Evolutionary conservation across 2,888 invertebrate genomes (phyloP).

Genomic region (Mycogona germanica): DNA sequence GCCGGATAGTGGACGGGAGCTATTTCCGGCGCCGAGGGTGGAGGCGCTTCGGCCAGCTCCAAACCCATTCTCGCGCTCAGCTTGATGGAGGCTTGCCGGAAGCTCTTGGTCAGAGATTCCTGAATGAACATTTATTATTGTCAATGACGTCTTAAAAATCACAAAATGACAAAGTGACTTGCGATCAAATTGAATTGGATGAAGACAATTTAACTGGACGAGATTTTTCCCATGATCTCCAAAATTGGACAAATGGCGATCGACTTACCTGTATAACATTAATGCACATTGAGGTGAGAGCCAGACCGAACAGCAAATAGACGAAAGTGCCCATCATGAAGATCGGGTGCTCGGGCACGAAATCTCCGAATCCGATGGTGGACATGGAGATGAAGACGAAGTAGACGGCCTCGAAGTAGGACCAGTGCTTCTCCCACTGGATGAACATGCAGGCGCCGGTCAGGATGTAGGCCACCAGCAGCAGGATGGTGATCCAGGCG

Average conservation of each 20-base stretch:
- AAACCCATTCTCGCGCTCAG: constrained; percentile 43
- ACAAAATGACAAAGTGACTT: no score
- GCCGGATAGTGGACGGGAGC: neutral
- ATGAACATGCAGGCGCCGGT: constrained; percentile 63
- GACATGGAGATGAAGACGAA: constrained; percentile 96
- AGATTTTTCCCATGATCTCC: no score
- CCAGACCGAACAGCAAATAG: constrained; percentile 86
- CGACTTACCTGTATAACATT: constrained; percentile 78
- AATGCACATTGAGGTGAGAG: constrained; percentile 93
- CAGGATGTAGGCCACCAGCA: constrained; percentile 74
- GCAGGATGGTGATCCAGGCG: constrained; percentile 70
- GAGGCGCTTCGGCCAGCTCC: neutral
- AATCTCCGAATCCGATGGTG: constrained; percentile 86
- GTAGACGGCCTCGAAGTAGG: constrained; percentile 87
- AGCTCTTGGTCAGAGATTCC: constrained; percentile 57
- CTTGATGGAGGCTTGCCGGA: constrained; percentile 70
- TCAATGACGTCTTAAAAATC: no score
- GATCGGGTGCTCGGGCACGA: constrained; percentile 74
- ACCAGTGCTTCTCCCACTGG: constrained; percentile 54
- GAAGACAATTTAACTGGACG: no score
- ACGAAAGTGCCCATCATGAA: constrained; percentile 84
- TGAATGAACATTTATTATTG: constrained; percentile 27
- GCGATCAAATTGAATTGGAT: no score
- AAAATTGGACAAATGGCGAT: no score
- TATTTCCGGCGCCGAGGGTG: neutral